Percentiles rank a stretch among this genome's conserved stretches.
Conservation (phyloP, 2,797 vertebrate genomes). For the Galagoides demidoff region DNA sequence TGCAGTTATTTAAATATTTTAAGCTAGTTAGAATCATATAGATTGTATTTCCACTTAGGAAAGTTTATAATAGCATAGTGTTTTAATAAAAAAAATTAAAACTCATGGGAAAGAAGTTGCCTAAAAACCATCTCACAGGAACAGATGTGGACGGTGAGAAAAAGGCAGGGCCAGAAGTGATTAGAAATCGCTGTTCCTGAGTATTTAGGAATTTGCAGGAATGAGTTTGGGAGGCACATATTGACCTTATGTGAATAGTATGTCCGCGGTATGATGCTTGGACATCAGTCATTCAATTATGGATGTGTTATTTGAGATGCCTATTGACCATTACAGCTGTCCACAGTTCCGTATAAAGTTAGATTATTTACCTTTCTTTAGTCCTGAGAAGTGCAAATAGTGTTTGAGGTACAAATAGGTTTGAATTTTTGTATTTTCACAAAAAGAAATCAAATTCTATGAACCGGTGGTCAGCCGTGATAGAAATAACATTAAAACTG, state of each 20-base stretch:
- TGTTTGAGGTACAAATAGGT: background rate
- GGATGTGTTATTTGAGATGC: background rate
- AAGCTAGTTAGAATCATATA: background rate
- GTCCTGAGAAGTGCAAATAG: background rate
- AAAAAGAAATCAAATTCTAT: background rate
- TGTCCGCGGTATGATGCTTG: too few species aligned
- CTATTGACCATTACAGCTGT: background rate
- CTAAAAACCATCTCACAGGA: background rate
- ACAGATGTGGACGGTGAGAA: background rate
- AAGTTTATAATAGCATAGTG: background rate
- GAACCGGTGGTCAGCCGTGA: background rate
- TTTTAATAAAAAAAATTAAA: background rate
- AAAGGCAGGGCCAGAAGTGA: background rate
- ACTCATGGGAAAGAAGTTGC: background rate
- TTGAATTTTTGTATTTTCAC: background rate
- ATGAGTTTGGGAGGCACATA: background rate
- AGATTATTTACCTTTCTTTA: background rate
- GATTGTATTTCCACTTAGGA: background rate
- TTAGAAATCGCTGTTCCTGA: background rate
- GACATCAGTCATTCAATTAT: background rate
- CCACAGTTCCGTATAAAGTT: background rate
- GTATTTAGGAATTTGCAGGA: background rate
- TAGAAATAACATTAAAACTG: background rate
- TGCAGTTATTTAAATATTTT: background rate
- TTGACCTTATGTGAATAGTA: too few species aligned